phyloP scores from a whole-genome alignment of 1,140 invertebrate species.

The Drosophila rufa region DNA sequence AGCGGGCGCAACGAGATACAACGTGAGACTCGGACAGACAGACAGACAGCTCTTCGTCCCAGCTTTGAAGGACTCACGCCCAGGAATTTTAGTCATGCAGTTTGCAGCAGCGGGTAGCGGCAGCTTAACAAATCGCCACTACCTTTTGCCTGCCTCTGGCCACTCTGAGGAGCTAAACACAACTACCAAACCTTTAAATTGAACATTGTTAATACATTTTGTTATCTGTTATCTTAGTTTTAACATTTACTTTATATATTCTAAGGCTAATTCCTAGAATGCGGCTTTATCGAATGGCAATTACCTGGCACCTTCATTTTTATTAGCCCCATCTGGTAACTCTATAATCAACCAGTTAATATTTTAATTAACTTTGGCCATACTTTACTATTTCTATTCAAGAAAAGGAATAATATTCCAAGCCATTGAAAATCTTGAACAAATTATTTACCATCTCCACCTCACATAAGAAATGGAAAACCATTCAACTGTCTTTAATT shows the following conservation, averaged over 20 bases:
- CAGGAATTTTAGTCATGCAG: conserved; percentile 53
- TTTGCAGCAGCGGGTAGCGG: conserved; percentile 10
- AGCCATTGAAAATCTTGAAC: too few species aligned
- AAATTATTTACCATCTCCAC: conserved; percentile 5
- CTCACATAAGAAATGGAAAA: not conserved
- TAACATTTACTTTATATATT: too few species aligned
- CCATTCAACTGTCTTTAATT: not conserved
- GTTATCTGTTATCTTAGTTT: too few species aligned
- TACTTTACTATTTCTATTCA: not conserved
- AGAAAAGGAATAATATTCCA: not conserved
- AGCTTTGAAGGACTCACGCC: conserved; percentile 28
- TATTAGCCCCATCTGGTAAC: not conserved
- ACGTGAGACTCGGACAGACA: conserved; percentile 3
- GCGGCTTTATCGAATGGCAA: too few species aligned
- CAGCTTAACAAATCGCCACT: not conserved
- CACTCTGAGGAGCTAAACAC: not conserved
- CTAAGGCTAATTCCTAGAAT: too few species aligned
- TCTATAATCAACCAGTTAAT: too few species aligned
- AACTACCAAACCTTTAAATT: too few species aligned
- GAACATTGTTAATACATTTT: too few species aligned
- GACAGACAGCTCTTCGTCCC: conserved; percentile 18
- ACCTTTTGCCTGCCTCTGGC: conserved; percentile 7
- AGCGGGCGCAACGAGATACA: conserved; percentile 3
- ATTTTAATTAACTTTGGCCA: not conserved
- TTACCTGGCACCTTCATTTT: too few species aligned